Conservation (phyloP, 2,797 vertebrate species). For the Macroramphosus scolopax region DNA sequence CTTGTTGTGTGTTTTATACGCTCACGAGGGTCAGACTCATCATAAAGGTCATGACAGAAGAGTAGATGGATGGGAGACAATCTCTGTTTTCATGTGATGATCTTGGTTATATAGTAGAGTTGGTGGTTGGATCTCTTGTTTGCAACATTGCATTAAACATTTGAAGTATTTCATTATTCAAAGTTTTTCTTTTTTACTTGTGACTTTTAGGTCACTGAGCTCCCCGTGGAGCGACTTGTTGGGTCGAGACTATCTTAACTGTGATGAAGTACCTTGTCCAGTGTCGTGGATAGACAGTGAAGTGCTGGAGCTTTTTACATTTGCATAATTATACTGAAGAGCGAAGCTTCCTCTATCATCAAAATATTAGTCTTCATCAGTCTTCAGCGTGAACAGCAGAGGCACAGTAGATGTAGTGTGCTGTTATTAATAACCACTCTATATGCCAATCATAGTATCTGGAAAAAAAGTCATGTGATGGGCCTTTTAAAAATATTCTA, state of each 20-base stretch:
- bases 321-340: slow-evolving; percentile 75
- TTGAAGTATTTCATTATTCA: slow-evolving; percentile 20
- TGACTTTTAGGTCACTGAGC: slow-evolving; percentile 40
- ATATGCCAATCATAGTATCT: slow-evolving; percentile 52
- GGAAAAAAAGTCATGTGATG: slow-evolving; percentile 16
- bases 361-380: slow-evolving; percentile 72
- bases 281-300: slow-evolving; percentile 66
- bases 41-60: slow-evolving; percentile 36
- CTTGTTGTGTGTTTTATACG: slow-evolving; percentile 34
- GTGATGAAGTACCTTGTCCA: slow-evolving; percentile 70
- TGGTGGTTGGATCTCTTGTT: slow-evolving; percentile 13
- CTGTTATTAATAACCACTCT: slow-evolving; percentile 68
- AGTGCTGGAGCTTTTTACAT: slow-evolving; percentile 69
- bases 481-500: slow-evolving; percentile 34
- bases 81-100: too few relatives aligned
- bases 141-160: slow-evolving; percentile 12
- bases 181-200: slow-evolving; percentile 17
- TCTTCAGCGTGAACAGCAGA: slow-evolving; percentile 61
- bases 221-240: slow-evolving; percentile 35
- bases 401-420: slow-evolving; percentile 58
- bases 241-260: slow-evolving; percentile 63
- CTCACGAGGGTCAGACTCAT: slow-evolving; percentile 42
- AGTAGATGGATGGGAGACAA: slow-evolving; percentile 36
- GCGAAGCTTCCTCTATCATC: slow-evolving; percentile 70
- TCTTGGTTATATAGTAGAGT: slow-evolving; percentile 44